Percentiles rank a stretch among this genome's conserved stretches.
Conservation (phyloP, 2,888 invertebrate genomes). For the Agrochola macilenta region DNA sequence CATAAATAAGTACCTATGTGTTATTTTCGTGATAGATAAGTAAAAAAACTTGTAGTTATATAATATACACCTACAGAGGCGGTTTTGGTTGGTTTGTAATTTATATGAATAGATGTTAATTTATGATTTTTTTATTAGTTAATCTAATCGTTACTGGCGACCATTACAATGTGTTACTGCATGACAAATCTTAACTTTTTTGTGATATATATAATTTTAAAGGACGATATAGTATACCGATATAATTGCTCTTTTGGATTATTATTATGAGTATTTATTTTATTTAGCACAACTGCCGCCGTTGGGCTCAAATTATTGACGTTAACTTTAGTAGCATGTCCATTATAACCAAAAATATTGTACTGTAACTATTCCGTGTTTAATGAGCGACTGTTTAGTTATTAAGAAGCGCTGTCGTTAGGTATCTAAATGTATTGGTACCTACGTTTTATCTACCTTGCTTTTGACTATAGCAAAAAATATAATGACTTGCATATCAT, state of each 20-base stretch:
- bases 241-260: constrained; percentile 65
- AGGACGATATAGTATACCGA: constrained; percentile 57
- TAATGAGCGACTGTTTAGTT: constrained; percentile 83
- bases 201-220: constrained; percentile 68
- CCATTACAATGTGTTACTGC: constrained; percentile 77
- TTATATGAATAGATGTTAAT: constrained; percentile 75
- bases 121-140: constrained; percentile 68
- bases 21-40: constrained; percentile 89
- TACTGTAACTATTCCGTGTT: constrained; percentile 74
- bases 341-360: constrained; percentile 77
- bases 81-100: constrained; percentile 84
- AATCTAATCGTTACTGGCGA: constrained; percentile 78
- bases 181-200: constrained; percentile 79
- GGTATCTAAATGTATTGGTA: constrained; percentile 73
- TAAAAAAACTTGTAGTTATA: constrained; percentile 84
- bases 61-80: constrained; percentile 80
- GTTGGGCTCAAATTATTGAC: constrained; percentile 80
- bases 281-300: constrained; percentile 76
- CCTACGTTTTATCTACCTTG: constrained; percentile 69
- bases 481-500: constrained; percentile 72
- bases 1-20: constrained; percentile 85
- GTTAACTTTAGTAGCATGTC: constrained; percentile 72
- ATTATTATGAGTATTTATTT: constrained; percentile 77
- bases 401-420: constrained; percentile 73
- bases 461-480: constrained; percentile 65